phyloP scores from a whole-genome alignment of 2,797 vertebrate genomes.

The Sebastes nivosus region DNA sequence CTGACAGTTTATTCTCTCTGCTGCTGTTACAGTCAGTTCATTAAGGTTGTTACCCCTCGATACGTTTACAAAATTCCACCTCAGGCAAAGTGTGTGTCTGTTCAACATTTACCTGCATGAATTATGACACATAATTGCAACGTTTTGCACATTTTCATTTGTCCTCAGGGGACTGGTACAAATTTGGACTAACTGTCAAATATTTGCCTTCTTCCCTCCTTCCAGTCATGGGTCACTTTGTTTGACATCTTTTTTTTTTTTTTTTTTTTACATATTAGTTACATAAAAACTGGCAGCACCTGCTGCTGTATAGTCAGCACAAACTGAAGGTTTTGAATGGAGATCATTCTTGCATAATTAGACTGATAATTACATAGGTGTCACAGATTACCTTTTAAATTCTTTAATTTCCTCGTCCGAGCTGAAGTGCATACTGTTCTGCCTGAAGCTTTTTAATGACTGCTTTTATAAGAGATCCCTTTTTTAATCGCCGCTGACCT shows the following conservation, averaged over 20 bases:
- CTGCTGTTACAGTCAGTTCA: conserved; percentile 28
- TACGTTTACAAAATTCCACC: conserved; percentile 21
- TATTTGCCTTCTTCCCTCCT: conserved; percentile 51
- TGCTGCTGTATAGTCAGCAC: conserved; percentile 37
- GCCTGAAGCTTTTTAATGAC: conserved; percentile 30
- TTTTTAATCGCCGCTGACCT: conserved; percentile 30
- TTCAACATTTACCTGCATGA: conserved; percentile 40
- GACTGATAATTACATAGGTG: conserved; percentile 17
- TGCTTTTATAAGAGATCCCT: background rate
- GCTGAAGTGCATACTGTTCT: conserved; percentile 30
- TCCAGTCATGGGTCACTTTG: conserved; percentile 47
- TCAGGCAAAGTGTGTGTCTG: conserved; percentile 20
- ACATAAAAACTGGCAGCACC: conserved; percentile 33
- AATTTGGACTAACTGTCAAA: conserved; percentile 50
- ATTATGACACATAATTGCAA: conserved; percentile 22
- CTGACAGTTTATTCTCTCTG: conserved; percentile 22
- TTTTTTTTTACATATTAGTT: background rate
- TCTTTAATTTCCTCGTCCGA: conserved; percentile 25
- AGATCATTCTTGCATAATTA: conserved; percentile 23
- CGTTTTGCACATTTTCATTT: conserved; percentile 21
- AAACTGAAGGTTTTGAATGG: conserved; percentile 14
- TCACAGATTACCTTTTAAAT: conserved; percentile 25
- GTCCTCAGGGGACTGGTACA: conserved; percentile 4
- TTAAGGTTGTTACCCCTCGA: conserved; percentile 14
- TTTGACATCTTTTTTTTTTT: conserved; percentile 19